Base-by-base conservation (phyloP, 2,888 invertebrate species). In the Hirudinaria manillensis region DNA sequence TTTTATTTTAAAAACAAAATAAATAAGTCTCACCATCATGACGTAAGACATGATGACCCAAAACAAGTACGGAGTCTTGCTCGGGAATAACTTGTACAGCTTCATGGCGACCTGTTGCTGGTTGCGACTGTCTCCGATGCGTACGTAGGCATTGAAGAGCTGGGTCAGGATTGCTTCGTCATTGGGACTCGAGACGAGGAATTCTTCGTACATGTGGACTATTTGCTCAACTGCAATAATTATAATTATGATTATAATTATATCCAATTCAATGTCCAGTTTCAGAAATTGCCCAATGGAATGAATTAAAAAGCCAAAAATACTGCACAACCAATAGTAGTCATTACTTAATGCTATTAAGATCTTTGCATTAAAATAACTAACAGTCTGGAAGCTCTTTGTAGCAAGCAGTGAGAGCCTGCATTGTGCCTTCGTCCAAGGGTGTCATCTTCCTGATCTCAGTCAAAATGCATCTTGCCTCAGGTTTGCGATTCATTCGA, bases 361-460 rank as follows among this genome's bases (percentile, higher is more conserved):
- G 10, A 70, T 70, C 21, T 36, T 70, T 70, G 70, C 21, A 36
- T 29, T 29, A 19, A 36, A 10, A 16, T 55, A 65, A 88, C 91
- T 89, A 89, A 95, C 95, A 88, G 87, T 92, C 91, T 82, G 93
- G 92, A 83, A 93, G 89, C 87, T 97, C 98, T 82, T 94, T 89
- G 85, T 93, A 98, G 83, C 94, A 94, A 82, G 96, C 92, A 75
- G 93, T 92, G 89, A 98, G 92, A 19, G 95, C 96, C 86, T 96
- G 95, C 61, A 98, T 88, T 10, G 96, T 95, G 55, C 92, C 90
- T 83, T 98, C 97, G 84, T 98, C 97, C 75, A 90, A 90, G 2
- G 94, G 93, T 68, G 82, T 80, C 56, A 81, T 80, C 7, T 78
- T 77, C 72, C 84, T 83, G 74, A 90, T 90, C 75, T 90, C 89